These are phyloP conservation scores for Stenotaenia linearis DNA, from an alignment of 2,888 invertebrate genomes.

Conservation along the genomic window DNA sequence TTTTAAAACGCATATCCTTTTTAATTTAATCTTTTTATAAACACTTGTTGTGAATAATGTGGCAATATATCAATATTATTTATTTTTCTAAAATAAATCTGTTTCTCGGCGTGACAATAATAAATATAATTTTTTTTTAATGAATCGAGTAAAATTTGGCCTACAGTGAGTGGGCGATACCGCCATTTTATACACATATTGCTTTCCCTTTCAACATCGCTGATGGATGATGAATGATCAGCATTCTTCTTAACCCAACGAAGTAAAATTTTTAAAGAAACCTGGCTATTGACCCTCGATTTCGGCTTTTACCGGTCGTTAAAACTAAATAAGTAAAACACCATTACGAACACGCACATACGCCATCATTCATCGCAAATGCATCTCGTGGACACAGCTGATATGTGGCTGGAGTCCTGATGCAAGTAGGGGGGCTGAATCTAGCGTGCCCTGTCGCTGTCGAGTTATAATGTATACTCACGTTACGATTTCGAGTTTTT, in stretches of 20 bases:
- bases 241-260: not conserved
- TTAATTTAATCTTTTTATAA: too few species aligned
- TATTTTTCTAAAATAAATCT: not conserved
- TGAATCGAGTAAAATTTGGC: too few species aligned
- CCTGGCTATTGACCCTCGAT: not conserved
- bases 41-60: too few species aligned
- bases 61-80: not conserved
- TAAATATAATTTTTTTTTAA: not conserved
- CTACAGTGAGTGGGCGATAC: not conserved
- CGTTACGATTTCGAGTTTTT: not conserved
- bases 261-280: not conserved
- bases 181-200: not conserved
- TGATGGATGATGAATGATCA: not conserved
- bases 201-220: not conserved
- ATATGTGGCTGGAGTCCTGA: not conserved
- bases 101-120: not conserved
- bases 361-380: slow-evolving; percentile 11
- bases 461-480: not conserved
- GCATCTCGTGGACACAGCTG: not conserved
- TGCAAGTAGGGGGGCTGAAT: not conserved
- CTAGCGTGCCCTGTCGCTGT: not conserved
- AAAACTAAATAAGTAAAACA: not conserved
- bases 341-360: not conserved
- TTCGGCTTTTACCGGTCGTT: not conserved
- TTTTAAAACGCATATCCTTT: not conserved